phyloP scores from a whole-genome alignment of 2,888 invertebrate genomes.

The Orthonevra nobilis region DNA sequence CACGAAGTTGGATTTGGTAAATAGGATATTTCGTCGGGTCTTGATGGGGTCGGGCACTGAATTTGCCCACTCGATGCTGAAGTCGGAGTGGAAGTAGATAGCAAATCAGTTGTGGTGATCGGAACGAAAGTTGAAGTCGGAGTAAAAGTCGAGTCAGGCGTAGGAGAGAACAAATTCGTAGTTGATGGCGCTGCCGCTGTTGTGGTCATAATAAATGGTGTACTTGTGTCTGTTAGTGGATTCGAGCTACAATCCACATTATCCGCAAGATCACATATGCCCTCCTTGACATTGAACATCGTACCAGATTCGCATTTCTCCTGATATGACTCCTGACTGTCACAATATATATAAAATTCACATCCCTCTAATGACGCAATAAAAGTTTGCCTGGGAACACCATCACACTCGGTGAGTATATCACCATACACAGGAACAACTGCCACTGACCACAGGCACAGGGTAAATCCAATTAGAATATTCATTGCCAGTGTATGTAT shows the following conservation, averaged over 20 bases:
- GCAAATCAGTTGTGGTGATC: too few relatives aligned
- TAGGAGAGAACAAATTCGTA: not conserved
- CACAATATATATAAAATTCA: constrained; percentile 74
- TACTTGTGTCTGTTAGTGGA: too few relatives aligned
- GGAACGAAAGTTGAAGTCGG: not conserved
- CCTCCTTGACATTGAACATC: constrained; percentile 74
- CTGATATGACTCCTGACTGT: constrained; percentile 73
- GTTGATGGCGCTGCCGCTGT: constrained; percentile 5
- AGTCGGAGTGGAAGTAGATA: not conserved
- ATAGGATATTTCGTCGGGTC: constrained; percentile 73
- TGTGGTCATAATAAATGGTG: too few relatives aligned
- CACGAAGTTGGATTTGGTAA: constrained; percentile 74
- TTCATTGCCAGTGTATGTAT: constrained; percentile 1
- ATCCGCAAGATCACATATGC: constrained; percentile 72
- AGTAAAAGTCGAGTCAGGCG: not conserved
- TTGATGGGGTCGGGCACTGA: constrained; percentile 73
- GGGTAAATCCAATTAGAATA: not conserved
- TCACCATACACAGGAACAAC: constrained; percentile 54
- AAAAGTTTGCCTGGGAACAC: constrained; percentile 69
- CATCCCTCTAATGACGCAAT: constrained; percentile 73
- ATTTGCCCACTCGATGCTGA: constrained; percentile 6
- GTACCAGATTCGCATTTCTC: constrained; percentile 75
- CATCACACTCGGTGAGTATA: constrained; percentile 74
- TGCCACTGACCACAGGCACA: not conserved
- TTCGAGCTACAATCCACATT: constrained; percentile 72